A percentile compares a stretch with the other conserved stretches of the same genome.
Evolutionary conservation across 2,797 vertebrate genomes (phyloP).

Genomic region (Galagoides demidoff): DNA sequence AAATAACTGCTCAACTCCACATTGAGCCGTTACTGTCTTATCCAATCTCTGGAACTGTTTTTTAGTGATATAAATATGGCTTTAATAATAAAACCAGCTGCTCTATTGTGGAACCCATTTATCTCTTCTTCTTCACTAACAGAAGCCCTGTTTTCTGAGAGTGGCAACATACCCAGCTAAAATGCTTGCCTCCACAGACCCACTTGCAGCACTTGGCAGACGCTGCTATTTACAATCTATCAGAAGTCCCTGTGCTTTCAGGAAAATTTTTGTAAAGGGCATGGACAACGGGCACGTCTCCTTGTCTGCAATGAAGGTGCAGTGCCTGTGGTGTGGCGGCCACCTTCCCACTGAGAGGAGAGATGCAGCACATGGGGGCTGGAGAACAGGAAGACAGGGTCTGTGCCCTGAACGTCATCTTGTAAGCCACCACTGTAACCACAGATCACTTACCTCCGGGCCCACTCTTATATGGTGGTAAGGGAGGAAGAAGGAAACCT

Average conservation of each 20-base stretch:
- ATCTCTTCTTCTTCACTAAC: neutral
- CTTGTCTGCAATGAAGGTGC: neutral
- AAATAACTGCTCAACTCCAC: conserved; percentile 17
- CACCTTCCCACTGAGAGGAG: neutral
- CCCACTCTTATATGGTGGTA: neutral
- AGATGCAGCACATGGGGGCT: neutral
- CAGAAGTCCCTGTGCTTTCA: conserved; percentile 24
- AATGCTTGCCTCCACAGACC: neutral
- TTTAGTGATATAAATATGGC: neutral
- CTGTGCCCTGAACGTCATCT: neutral
- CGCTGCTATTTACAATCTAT: neutral
- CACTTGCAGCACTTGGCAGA: neutral
- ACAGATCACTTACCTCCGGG: neutral
- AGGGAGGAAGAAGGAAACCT: neutral
- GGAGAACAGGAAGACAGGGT: neutral
- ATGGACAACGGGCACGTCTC: neutral
- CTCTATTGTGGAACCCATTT: neutral
- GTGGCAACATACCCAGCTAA: neutral
- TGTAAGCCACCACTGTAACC: neutral
- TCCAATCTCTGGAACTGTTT: neutral
- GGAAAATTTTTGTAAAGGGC: neutral
- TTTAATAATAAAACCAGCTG: conserved; percentile 54
- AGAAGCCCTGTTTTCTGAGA: conserved; percentile 9
- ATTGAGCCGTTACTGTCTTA: neutral
- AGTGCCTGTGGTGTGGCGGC: neutral